Conservation (phyloP, 2,113 vertebrate species). For the Cavia porcellus region DNA sequence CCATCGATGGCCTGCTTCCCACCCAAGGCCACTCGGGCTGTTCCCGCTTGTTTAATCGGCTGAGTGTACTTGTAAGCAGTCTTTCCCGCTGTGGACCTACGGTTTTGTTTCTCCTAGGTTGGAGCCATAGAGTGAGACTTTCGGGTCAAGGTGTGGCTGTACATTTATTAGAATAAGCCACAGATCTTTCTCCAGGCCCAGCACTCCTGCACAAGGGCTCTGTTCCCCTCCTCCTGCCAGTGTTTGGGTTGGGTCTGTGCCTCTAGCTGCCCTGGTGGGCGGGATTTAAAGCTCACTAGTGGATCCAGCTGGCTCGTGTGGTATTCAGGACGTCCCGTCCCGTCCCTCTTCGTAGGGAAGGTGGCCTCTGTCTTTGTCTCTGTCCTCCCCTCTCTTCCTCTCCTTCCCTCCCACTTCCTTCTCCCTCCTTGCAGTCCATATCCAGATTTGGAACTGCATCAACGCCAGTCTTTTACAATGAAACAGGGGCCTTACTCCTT, state of each 20-base stretch:
- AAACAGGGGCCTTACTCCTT: not conserved
- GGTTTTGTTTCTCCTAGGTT: not conserved
- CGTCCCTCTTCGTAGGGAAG: not conserved
- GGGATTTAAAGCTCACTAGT: not conserved
- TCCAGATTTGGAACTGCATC: not conserved
- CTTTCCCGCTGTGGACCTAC: too few species aligned
- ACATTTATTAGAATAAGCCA: not conserved
- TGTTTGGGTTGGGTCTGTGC: not conserved
- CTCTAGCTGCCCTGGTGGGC: not conserved
- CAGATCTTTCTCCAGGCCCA: not conserved
- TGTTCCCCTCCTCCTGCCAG: not conserved
- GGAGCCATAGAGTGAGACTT: not conserved
- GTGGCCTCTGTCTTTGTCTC: not conserved
- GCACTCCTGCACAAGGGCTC: not conserved
- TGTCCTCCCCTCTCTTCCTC: not conserved
- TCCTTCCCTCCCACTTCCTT: not conserved
- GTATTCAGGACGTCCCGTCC: not conserved
- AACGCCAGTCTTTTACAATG: not conserved
- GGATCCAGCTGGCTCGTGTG: not conserved
- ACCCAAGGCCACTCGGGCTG: not conserved
- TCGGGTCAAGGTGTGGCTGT: not conserved
- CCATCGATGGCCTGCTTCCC: not conserved
- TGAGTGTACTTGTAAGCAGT: not conserved
- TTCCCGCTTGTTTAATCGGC: not conserved
- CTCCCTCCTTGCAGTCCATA: not conserved